phyloP scores from a whole-genome alignment of 2,113 vertebrate species.

The Gymnarchus niloticus region DNA sequence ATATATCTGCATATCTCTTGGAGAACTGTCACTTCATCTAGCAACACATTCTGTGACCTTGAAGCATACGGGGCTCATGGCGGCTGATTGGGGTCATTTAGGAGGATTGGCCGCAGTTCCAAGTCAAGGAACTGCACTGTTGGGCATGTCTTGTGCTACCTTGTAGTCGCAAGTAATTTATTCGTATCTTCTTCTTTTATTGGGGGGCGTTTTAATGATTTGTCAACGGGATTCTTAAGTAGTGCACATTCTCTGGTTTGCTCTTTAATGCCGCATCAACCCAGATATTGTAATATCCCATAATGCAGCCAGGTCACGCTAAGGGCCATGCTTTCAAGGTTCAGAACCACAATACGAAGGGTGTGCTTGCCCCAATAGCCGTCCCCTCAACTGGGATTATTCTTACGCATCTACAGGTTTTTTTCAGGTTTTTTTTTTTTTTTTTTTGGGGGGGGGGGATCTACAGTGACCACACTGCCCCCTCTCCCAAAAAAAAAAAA shows the following conservation, averaged over 20 bases:
- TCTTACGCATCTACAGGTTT: no score
- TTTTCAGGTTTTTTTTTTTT: no score
- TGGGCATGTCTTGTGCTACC: neutral
- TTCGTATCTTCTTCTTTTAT: slow-evolving; percentile 4
- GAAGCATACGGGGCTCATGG: no score
- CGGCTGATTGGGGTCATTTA: no score
- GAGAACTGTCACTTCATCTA: no score
- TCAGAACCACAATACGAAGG: slow-evolving; percentile 48
- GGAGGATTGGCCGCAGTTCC: no score
- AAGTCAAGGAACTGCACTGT: neutral
- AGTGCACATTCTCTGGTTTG: slow-evolving; percentile 36
- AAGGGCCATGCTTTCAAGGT: slow-evolving; percentile 30
- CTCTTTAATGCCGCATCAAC: slow-evolving; percentile 49
- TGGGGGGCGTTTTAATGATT: slow-evolving; percentile 49
- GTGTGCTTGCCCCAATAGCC: slow-evolving; percentile 53
- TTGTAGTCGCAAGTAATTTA: slow-evolving; percentile 2
- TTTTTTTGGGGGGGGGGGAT: no score
- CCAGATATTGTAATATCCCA: slow-evolving; percentile 46
- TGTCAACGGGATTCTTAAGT: slow-evolving; percentile 47
- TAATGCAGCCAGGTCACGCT: slow-evolving; percentile 44
- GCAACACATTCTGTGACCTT: no score
- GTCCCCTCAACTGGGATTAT: slow-evolving; percentile 60
- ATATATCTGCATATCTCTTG: no score
- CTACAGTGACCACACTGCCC: neutral
- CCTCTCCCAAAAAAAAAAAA: neutral